These are phyloP conservation scores for Agelas oroides DNA, from an alignment of 37 sponge, comb jelly and placozoan genomes.

Conservation along the genomic window DNA sequence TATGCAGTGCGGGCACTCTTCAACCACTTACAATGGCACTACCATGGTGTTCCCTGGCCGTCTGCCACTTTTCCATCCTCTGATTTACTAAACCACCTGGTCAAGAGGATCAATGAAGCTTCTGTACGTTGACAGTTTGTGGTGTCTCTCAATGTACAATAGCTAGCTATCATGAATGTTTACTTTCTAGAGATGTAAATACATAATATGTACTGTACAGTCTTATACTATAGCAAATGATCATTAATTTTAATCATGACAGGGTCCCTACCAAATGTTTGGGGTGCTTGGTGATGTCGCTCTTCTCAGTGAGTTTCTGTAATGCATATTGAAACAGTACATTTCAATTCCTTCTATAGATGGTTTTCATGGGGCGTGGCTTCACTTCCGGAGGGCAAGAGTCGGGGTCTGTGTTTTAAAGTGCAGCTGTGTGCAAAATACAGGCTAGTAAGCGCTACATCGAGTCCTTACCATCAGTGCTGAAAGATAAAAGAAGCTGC, in stretches of 20 bases:
- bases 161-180: neutral
- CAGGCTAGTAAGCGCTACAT: no score
- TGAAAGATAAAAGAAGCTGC: no score
- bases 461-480: no score
- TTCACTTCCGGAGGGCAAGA: no score
- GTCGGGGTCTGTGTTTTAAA: no score
- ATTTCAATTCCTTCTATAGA: no score
- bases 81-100: conserved; percentile 66
- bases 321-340: no score
- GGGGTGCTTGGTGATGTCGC: conserved; percentile 80
- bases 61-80: conserved; percentile 55
- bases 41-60: conserved; percentile 87
- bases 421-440: no score
- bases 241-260: neutral
- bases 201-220: neutral
- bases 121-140: no score
- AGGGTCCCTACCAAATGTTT: conserved; percentile 96
- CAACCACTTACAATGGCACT: conserved; percentile 87
- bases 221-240: no score
- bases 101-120: conserved; percentile 91
- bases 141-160: no score
- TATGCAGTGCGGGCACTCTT: conserved; percentile 67
- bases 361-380: no score
- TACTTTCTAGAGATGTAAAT: neutral
- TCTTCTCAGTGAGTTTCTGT: conserved; percentile 63